phyloP scores from a whole-genome alignment of 2,113 vertebrate species.

The Anhinga rufa region DNA sequence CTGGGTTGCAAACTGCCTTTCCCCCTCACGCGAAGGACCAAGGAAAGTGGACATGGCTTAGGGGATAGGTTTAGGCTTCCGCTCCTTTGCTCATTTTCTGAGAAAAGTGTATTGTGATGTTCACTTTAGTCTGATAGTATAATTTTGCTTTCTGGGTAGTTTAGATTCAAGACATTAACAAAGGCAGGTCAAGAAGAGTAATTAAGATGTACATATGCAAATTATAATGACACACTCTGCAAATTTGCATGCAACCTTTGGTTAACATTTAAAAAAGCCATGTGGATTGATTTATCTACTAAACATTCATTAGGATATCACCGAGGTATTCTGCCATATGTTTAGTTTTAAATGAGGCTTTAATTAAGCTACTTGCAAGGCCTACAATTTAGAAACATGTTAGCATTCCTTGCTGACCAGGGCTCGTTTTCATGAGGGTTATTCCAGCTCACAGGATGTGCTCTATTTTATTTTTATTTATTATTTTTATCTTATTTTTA shows the following conservation, averaged over 20 bases:
- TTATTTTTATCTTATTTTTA: not conserved
- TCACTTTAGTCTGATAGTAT: not conserved
- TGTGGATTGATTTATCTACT: not conserved
- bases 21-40: not conserved
- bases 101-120: not conserved
- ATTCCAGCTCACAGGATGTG: not conserved
- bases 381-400: not conserved
- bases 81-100: not conserved
- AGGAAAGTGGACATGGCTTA: rapidly evolving
- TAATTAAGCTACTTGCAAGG: not conserved
- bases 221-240: not conserved
- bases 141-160: not conserved
- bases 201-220: not conserved
- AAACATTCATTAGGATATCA: not conserved
- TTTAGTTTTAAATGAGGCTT: not conserved
- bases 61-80: not conserved
- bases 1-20: not conserved
- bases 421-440: not conserved
- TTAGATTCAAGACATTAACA: not conserved
- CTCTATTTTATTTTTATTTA: not conserved
- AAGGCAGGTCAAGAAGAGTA: not conserved
- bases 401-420: not conserved
- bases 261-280: not conserved
- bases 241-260: not conserved
- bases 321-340: rapidly evolving